Conservation (phyloP, 2,888 invertebrate genomes). For the Cataglyphis rosenhaueri region DNA sequence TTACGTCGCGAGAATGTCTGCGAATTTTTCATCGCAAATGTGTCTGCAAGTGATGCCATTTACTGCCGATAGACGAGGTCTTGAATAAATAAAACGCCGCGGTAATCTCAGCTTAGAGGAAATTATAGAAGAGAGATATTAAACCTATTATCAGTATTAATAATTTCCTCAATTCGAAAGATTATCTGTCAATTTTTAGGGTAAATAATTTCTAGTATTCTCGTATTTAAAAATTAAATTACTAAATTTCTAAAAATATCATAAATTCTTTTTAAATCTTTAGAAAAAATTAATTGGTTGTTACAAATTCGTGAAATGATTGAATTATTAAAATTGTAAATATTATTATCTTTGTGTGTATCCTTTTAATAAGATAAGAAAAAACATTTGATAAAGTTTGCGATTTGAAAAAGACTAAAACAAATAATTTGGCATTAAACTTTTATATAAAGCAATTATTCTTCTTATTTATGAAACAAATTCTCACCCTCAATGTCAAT, state of each 20-base stretch:
- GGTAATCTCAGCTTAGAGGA: neutral
- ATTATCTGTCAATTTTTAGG: neutral
- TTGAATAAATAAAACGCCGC: conserved; percentile 18
- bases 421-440: neutral
- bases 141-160: neutral
- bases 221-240: neutral
- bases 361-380: neutral
- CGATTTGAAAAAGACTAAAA: neutral
- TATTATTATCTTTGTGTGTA: neutral
- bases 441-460: neutral
- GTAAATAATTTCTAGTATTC: neutral
- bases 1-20: conserved; percentile 10
- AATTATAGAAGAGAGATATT: conserved; percentile 11
- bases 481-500: neutral
- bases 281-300: neutral
- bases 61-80: conserved; percentile 27
- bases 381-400: neutral
- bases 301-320: neutral
- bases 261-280: neutral
- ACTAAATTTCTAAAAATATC: neutral
- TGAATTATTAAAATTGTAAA: conserved; percentile 2
- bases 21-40: conserved; percentile 34
- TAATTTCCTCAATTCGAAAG: conserved; percentile 24
- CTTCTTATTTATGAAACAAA: neutral
- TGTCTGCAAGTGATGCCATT: conserved; percentile 24